Percentiles rank a stretch among this genome's conserved stretches.
These are phyloP conservation scores for Drosophila niveifrons DNA, from an alignment of 2,888 invertebrate genomes.

Conservation along the genomic window DNA sequence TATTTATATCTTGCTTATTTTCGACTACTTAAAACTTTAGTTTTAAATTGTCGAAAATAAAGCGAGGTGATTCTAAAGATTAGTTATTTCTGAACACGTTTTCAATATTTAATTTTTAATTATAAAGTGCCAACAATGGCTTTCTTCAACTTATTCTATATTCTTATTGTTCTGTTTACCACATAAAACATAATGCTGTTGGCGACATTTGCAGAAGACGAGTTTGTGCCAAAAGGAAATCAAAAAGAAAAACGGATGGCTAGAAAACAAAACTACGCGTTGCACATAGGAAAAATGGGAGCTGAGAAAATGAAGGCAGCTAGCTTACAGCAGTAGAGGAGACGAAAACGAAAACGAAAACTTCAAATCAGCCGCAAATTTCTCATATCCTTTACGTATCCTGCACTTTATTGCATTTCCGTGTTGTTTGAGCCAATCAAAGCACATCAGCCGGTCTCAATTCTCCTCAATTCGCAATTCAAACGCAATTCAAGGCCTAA, in stretches of 20 bases:
- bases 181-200: not conserved
- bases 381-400: conserved; percentile 60
- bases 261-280: conserved; percentile 18
- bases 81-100: not conserved
- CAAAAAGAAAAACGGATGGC: conserved; percentile 22
- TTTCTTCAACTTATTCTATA: not conserved
- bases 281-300: conserved; percentile 1
- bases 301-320: conserved; percentile 16
- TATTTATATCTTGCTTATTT: not conserved
- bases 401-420: conserved; percentile 66
- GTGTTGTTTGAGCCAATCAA: conserved; percentile 52
- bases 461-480: conserved; percentile 1
- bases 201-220: not conserved
- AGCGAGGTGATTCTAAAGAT: not conserved
- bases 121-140: not conserved
- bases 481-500: conserved; percentile 18
- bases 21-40: not conserved
- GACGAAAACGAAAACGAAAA: conserved; percentile 33
- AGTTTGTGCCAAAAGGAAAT: conserved; percentile 37
- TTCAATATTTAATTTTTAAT: not conserved
- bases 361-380: conserved; percentile 62
- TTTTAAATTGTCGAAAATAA: not conserved
- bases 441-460: conserved; percentile 16
- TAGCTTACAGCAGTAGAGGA: not conserved
- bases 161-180: not conserved